Conservation (phyloP, 2,113 vertebrate species). For the Zootoca vivipara region DNA sequence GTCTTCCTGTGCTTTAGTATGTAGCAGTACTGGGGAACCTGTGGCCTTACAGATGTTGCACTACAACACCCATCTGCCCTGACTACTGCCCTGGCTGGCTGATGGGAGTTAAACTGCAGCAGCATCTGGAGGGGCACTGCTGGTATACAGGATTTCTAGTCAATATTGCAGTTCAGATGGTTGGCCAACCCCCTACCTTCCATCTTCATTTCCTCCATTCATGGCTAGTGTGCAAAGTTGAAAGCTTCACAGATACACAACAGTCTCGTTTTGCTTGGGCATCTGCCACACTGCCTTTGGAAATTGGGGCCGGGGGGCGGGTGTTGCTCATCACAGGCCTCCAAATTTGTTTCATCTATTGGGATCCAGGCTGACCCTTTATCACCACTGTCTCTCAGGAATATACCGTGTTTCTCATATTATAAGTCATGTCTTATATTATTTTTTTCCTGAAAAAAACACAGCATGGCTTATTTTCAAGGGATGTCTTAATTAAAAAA, state of each 20-base stretch:
- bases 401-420: too few relatives aligned
- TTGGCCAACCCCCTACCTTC: neutral
- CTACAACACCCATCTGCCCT: too few relatives aligned
- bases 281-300: neutral
- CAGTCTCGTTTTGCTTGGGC: neutral
- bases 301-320: neutral
- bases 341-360: neutral
- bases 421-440: too few relatives aligned
- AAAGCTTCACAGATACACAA: neutral
- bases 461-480: too few relatives aligned
- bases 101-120: too few relatives aligned
- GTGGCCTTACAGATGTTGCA: too few relatives aligned
- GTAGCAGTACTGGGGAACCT: too few relatives aligned
- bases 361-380: neutral
- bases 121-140: neutral
- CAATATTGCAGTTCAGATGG: neutral
- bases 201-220: neutral
- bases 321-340: neutral
- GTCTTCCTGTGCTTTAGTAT: too few relatives aligned
- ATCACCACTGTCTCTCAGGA: neutral
- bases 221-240: neutral
- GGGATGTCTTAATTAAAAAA: too few relatives aligned
- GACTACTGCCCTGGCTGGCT: too few relatives aligned
- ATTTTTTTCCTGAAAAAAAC: too few relatives aligned
- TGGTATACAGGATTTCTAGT: neutral